Base-by-base conservation (phyloP, 2,888 invertebrate genomes). In the Plagodis pulveraria region DNA sequence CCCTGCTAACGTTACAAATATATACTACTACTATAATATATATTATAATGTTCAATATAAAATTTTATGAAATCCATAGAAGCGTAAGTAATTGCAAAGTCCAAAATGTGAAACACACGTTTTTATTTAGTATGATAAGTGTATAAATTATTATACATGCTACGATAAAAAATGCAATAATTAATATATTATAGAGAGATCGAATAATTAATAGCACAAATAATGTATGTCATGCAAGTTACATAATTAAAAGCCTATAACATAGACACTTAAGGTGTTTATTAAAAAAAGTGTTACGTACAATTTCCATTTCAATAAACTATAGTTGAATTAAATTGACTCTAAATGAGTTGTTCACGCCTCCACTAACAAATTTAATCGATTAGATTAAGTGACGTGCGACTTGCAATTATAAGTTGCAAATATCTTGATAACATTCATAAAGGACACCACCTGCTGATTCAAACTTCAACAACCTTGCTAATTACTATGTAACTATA, bases 361-460 rank as follows among this genome's bases (percentile, higher is more conserved):
- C 52, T 61, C 45, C 54, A 32, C 48, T 56, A 58, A 63, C 58
- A 56, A 63, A 65, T 63, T 67, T 58, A 63, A 66, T 64, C 64
- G 63, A 68, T 68, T 63, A 61, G 22, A 2, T 22, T 51, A 64
- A 57, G 50, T 48, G 58, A 64, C 62, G 42, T 52, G 52, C 45
- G 5, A 55, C 36, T 49, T 22, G 48, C 56, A 60, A 60, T 60
- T 56, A 56, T 45, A 51, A 48, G 52, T 52, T 34, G 52, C 48
- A 32, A 61, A 61, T 63, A 62, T 64, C 59, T 66, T 53, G 58
- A 63, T 65, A 62, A 58, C 61, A 50, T 60, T 48, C 60, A 58
- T 56, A 59, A 50, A 56, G 51, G 43, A 56, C 56, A 56, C 54
- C 71, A 69, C 67, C 72, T 71, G 72, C 70, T 43, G 43, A 50